Conservation (phyloP, 2,797 vertebrate species). For the Argya squamiceps region DNA sequence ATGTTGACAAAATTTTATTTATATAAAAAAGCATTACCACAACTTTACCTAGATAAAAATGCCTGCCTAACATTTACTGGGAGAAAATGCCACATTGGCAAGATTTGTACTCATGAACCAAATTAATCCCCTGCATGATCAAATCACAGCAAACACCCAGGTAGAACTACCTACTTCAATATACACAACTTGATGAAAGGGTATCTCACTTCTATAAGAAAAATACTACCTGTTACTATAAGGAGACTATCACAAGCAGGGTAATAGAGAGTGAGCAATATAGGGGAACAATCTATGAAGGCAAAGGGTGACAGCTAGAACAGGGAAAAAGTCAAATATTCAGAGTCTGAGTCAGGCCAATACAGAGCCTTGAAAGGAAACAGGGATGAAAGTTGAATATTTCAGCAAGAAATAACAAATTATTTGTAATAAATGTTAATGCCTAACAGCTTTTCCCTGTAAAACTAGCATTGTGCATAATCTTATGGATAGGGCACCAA, state of each 20-base stretch:
- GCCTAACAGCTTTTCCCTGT: background rate
- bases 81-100: background rate
- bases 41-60: background rate
- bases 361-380: background rate
- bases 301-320: background rate
- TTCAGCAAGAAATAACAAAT: background rate
- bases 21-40: background rate
- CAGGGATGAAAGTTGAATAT: background rate
- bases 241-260: background rate
- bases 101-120: background rate
- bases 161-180: background rate
- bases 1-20: background rate
- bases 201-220: background rate
- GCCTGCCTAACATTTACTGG: background rate
- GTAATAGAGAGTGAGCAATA: background rate
- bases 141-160: background rate
- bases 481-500: fast-evolving
- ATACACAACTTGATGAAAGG: background rate
- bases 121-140: background rate
- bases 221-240: background rate
- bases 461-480: background rate
- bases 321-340: background rate
- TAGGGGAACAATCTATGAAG: background rate
- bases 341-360: background rate
- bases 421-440: background rate